These are phyloP conservation scores for Magallana ariakensis DNA, from an alignment of 1,140 invertebrate species.

Conservation along the genomic window DNA sequence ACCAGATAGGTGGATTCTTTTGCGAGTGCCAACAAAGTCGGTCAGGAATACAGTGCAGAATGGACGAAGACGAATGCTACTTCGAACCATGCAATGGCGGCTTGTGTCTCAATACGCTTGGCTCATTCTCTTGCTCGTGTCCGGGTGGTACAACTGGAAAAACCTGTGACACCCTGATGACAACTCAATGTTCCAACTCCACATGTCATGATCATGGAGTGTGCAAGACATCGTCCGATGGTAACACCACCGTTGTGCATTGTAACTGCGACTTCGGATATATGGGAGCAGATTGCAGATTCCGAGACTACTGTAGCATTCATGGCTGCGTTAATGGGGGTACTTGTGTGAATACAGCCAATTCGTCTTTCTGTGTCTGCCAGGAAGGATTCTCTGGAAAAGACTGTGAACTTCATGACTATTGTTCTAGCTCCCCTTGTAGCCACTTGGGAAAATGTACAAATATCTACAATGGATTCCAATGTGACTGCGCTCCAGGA, in stretches of 20 bases:
- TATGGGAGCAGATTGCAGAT: constrained; percentile 34
- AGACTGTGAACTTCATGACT: constrained; percentile 28
- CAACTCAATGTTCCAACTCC: background rate
- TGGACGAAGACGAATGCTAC: constrained; percentile 48
- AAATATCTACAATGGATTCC: constrained; percentile 27
- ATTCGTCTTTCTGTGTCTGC: constrained; percentile 24
- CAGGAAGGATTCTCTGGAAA: constrained; percentile 13
- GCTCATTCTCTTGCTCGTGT: constrained; percentile 50
- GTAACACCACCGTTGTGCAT: background rate
- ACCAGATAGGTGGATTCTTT: constrained; percentile 42
- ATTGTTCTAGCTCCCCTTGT: constrained; percentile 23
- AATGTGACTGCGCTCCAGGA: background rate
- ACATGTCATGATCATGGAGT: constrained; percentile 31
- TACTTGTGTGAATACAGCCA: constrained; percentile 26
- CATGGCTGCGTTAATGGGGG: constrained; percentile 23
- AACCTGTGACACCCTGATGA: constrained; percentile 1
- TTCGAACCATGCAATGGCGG: constrained; percentile 41
- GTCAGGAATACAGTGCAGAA: constrained; percentile 41
- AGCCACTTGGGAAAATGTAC: background rate
- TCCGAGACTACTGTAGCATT: background rate
- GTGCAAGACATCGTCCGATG: background rate
- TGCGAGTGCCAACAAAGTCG: constrained; percentile 46
- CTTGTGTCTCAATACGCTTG: constrained; percentile 42
- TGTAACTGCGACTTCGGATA: constrained; percentile 40
- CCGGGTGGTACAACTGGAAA: constrained; percentile 30